Conservation (phyloP, 2,113 vertebrate genomes). For the Tragelaphus strepsiceros region DNA sequence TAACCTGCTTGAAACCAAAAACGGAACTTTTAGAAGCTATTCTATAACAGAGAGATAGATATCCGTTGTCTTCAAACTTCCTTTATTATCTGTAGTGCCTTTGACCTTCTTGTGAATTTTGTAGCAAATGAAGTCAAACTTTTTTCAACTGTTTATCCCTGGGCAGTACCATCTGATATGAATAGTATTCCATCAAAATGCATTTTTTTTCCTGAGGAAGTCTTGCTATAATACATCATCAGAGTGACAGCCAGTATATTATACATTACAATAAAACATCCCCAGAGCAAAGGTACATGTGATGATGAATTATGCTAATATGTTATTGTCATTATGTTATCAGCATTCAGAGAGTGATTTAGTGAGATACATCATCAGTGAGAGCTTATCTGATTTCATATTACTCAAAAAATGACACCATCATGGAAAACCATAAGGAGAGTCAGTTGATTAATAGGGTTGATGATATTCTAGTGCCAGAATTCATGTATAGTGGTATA, state of each 20-base stretch:
- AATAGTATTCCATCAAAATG: slow-evolving; percentile 74
- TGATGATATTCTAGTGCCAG: slow-evolving; percentile 57
- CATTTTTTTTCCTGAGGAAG: slow-evolving; percentile 66
- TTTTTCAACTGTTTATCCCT: slow-evolving; percentile 69
- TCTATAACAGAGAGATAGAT: slow-evolving; percentile 29
- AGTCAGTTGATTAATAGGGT: slow-evolving; percentile 57
- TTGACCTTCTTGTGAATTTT: slow-evolving; percentile 67
- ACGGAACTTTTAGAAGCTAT: slow-evolving; percentile 37
- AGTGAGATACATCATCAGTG: slow-evolving; percentile 73
- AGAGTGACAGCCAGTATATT: slow-evolving; percentile 71
- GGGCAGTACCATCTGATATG: slow-evolving; percentile 64
- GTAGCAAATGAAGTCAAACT: slow-evolving; percentile 65
- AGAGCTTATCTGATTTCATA: slow-evolving; percentile 73
- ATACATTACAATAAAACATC: slow-evolving; percentile 74
- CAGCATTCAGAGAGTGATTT: slow-evolving; percentile 75
- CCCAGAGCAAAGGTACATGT: slow-evolving; percentile 75
- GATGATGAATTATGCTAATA: slow-evolving; percentile 82
- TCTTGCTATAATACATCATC: slow-evolving; percentile 68
- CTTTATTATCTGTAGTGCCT: slow-evolving; percentile 55
- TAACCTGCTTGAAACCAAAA: slow-evolving; percentile 30
- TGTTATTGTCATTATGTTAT: slow-evolving; percentile 76
- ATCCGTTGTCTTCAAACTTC: slow-evolving; percentile 45
- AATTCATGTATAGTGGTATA: slow-evolving; percentile 49
- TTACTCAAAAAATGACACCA: slow-evolving; percentile 74
- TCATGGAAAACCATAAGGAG: slow-evolving; percentile 53